Conservation (phyloP, 2,888 invertebrate genomes). For the Ophioninae sp. region DNA sequence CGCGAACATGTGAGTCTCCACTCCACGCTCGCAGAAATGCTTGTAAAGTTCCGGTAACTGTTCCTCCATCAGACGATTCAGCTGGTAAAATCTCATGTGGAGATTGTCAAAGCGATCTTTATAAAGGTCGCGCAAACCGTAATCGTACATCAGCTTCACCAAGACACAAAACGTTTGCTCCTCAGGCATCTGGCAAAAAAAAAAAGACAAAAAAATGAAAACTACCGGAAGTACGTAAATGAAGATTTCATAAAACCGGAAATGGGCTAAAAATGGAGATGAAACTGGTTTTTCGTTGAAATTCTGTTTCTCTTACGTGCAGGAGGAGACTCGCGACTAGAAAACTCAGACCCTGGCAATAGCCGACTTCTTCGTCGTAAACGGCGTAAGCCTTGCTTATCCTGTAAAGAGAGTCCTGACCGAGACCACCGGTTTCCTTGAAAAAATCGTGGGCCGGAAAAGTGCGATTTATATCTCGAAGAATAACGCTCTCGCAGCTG, state of each 20-base stretch:
- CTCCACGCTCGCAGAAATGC: conserved; percentile 90
- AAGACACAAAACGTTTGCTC: conserved; percentile 99
- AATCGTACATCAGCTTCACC: conserved; percentile 98
- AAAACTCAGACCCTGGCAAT: conserved; percentile 99
- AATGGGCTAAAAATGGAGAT: not conserved
- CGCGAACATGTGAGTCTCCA: conserved; percentile 99
- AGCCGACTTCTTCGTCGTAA: conserved; percentile 98
- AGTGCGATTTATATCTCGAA: conserved; percentile 97
- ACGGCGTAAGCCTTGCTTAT: conserved; percentile 99
- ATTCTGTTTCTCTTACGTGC: conserved; percentile 87
- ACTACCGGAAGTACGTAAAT: no score
- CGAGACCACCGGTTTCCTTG: conserved; percentile 95
- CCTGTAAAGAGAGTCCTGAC: conserved; percentile 97
- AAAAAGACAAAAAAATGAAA: not conserved
- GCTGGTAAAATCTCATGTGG: conserved; percentile 96
- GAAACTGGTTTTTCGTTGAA: not conserved
- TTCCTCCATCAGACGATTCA: conserved; percentile 96
- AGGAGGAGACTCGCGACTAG: conserved; percentile 96
- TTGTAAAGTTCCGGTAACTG: conserved; percentile 90
- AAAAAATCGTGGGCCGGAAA: conserved; percentile 99
- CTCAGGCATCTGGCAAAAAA: conserved; percentile 94
- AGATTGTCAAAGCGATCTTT: conserved; percentile 98
- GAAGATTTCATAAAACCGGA: no score
- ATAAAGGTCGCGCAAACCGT: conserved; percentile 95
- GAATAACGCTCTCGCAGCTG: conserved; percentile 96